Evolutionary conservation across 2,113 vertebrate species (phyloP).

Genomic region (Falco punctatus): DNA sequence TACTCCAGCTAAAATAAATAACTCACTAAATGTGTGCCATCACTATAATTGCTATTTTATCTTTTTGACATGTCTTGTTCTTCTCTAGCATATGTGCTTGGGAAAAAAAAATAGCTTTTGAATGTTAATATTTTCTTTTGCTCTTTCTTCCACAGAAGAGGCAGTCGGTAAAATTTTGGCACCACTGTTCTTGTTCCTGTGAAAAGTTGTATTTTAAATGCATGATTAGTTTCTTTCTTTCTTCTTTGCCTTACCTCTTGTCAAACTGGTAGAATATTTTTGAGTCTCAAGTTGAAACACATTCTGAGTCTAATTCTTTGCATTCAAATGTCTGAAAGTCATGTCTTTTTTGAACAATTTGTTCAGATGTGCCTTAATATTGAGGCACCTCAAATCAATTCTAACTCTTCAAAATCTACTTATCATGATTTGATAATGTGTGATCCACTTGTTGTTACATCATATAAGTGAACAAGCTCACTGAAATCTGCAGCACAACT

Average conservation of each 20-base stretch:
- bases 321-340: background rate
- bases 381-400: background rate
- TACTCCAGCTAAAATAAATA: background rate
- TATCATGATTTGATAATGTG: background rate
- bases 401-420: background rate
- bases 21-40: background rate
- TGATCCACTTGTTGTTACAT: background rate
- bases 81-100: background rate
- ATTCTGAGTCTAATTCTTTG: background rate
- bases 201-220: background rate
- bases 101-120: background rate
- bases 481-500: background rate
- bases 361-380: background rate
- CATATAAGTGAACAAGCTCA: background rate
- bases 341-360: background rate
- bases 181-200: background rate
- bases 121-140: background rate
- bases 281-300: background rate
- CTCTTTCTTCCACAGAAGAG: background rate
- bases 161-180: background rate
- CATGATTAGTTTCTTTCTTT: background rate
- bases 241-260: background rate
- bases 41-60: background rate
- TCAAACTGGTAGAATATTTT: background rate
- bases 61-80: background rate